phyloP scores from a whole-genome alignment of 2,797 vertebrate genomes.

The Orestias chungarensis region DNA sequence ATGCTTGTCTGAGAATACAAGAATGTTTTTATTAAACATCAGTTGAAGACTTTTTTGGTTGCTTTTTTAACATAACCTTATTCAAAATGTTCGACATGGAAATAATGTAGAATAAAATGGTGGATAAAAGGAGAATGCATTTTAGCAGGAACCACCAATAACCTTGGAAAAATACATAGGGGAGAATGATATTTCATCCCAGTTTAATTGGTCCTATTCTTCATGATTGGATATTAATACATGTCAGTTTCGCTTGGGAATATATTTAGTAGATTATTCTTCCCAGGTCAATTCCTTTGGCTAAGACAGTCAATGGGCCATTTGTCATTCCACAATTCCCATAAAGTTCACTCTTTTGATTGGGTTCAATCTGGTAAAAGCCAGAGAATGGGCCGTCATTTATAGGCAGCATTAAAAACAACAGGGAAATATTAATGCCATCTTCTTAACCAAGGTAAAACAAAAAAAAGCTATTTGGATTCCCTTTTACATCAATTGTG shows the following conservation, averaged over 20 bases:
- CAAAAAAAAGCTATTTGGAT: slow-evolving; percentile 10
- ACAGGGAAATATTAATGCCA: slow-evolving; percentile 24
- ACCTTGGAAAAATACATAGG: slow-evolving; percentile 56
- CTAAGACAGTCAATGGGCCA: slow-evolving; percentile 36
- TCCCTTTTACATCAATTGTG: background rate
- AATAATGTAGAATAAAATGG: slow-evolving; percentile 42
- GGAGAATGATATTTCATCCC: slow-evolving; percentile 52
- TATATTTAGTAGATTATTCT: slow-evolving; percentile 52
- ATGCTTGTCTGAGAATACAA: slow-evolving; percentile 37
- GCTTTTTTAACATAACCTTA: slow-evolving; percentile 67
- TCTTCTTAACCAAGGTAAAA: slow-evolving; percentile 36
- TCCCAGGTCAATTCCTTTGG: slow-evolving; percentile 53
- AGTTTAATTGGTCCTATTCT: slow-evolving; percentile 58
- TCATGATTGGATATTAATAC: slow-evolving; percentile 61
- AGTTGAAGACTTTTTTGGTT: slow-evolving; percentile 50
- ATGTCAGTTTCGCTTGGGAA: slow-evolving; percentile 52
- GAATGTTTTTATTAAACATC: slow-evolving; percentile 66
- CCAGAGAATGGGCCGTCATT: slow-evolving; percentile 34
- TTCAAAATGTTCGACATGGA: slow-evolving; percentile 53
- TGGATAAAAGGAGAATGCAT: slow-evolving; percentile 13
- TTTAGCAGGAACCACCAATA: slow-evolving; percentile 42
- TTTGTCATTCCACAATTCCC: slow-evolving; percentile 54
- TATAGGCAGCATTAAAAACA: slow-evolving; percentile 30
- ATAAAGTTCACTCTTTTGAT: slow-evolving; percentile 42
- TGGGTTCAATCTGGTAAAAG: slow-evolving; percentile 34